Evolutionary conservation across 2,113 vertebrate genomes (phyloP).

Genomic region (Phocoena phocoena): DNA sequence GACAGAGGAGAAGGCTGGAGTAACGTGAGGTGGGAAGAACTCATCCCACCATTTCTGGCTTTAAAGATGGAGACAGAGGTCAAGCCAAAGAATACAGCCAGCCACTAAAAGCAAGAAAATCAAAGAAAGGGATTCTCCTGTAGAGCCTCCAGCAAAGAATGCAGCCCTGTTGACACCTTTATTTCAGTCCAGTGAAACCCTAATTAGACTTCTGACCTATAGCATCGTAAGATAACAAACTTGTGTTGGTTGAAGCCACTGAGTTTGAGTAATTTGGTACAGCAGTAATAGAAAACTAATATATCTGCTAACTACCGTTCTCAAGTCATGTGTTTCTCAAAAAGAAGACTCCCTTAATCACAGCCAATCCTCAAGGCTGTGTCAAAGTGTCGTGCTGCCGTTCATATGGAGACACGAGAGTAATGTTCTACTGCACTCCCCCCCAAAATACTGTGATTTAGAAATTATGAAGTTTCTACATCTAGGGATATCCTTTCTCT

Average conservation of each 20-base stretch:
- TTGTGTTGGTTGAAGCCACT: background rate
- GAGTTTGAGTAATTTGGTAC: background rate
- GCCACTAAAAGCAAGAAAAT: background rate
- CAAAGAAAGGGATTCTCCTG: background rate
- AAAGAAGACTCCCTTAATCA: background rate
- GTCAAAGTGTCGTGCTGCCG: rapidly evolving
- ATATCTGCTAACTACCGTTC: background rate
- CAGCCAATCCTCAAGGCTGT: background rate
- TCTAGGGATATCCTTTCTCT: background rate
- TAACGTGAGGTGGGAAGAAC: background rate
- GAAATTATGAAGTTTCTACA: background rate
- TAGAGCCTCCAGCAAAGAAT: background rate
- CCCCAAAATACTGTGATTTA: background rate
- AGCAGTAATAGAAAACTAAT: background rate
- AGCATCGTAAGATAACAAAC: background rate
- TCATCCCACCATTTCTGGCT: background rate
- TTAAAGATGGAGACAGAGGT: background rate
- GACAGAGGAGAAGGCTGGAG: background rate
- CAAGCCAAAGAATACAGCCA: background rate
- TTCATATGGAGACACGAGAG: background rate
- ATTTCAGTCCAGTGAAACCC: background rate
- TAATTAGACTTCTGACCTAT: background rate
- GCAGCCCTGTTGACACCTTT: background rate
- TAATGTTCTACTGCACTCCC: background rate
- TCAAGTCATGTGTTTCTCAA: background rate